Evolutionary conservation across 2,113 vertebrate genomes (phyloP).

Genomic region (Apodemus speciosus): DNA sequence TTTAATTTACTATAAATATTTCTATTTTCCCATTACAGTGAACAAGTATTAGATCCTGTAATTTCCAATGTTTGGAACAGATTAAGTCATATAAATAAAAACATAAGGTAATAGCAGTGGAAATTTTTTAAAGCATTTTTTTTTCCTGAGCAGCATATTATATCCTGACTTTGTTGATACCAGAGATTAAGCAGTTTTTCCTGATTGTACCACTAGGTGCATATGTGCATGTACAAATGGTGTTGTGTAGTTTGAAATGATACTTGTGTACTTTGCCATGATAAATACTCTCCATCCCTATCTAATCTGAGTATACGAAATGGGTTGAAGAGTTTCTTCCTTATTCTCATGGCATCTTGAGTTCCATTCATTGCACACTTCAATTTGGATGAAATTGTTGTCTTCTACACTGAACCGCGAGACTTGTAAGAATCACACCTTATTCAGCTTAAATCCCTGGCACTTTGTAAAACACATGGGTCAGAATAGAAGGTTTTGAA

Average conservation of each 20-base stretch:
- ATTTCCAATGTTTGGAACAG: background rate
- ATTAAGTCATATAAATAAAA: conserved; percentile 10
- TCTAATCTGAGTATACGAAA: background rate
- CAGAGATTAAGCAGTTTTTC: background rate
- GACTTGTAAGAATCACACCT: background rate
- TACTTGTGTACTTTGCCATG: background rate
- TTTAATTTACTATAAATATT: background rate
- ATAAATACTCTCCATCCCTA: background rate
- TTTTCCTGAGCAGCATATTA: background rate
- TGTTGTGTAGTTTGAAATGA: background rate
- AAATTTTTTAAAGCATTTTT: background rate
- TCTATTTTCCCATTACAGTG: background rate
- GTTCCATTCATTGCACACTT: background rate
- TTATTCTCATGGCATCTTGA: background rate
- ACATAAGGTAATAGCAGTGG: background rate
- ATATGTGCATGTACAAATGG: background rate
- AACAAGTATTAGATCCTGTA: background rate
- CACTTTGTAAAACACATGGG: background rate
- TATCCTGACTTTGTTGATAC: background rate
- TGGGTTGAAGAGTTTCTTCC: background rate
- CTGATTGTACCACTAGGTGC: background rate
- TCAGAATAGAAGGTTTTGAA: background rate
- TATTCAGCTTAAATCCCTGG: background rate
- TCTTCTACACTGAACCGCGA: background rate
- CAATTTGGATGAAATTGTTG: background rate